These are phyloP conservation scores for Yponomeuta cagnagella DNA, from an alignment of 2,888 invertebrate species.

Conservation along the genomic window DNA sequence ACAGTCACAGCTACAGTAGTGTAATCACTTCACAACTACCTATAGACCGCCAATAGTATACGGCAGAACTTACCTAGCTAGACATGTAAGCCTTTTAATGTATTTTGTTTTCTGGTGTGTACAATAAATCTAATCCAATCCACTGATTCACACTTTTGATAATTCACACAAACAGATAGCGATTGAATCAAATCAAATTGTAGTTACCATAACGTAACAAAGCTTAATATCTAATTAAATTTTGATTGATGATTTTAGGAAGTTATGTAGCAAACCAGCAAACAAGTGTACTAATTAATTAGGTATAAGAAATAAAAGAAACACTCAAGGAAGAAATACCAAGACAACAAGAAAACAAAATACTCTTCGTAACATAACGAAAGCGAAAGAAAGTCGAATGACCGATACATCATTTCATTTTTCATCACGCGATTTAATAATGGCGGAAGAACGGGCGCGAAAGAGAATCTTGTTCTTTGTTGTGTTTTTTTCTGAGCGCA, in stretches of 20 bases:
- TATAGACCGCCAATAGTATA: too few species aligned
- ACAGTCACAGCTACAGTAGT: neutral
- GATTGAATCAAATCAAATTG: neutral
- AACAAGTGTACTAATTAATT: slow-evolving; percentile 12
- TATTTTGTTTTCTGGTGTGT: too few species aligned
- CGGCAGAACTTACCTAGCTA: too few species aligned
- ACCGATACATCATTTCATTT: slow-evolving; percentile 57
- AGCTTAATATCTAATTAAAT: neutral
- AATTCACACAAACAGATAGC: neutral
- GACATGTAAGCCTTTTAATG: too few species aligned
- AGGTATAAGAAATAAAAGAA: slow-evolving; percentile 5
- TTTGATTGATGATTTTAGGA: slow-evolving; percentile 3
- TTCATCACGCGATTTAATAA: slow-evolving; percentile 66
- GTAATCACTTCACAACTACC: neutral
- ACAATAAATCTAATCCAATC: too few species aligned
- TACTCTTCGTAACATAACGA: slow-evolving; percentile 38
- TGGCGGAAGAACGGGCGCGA: slow-evolving; percentile 69
- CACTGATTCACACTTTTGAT: too few species aligned
- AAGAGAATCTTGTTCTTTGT: slow-evolving; percentile 53
- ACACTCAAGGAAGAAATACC: slow-evolving; percentile 11
- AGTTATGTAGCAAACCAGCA: slow-evolving; percentile 1
- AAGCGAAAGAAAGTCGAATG: slow-evolving; percentile 67
- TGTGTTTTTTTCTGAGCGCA: slow-evolving; percentile 48
- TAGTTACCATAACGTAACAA: neutral
- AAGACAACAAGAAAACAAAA: slow-evolving; percentile 8